Evolutionary conservation across 2,113 vertebrate genomes (phyloP), one percentile per base, ranked within the genome.

Genomic region (Phasianus colchicus): DNA sequence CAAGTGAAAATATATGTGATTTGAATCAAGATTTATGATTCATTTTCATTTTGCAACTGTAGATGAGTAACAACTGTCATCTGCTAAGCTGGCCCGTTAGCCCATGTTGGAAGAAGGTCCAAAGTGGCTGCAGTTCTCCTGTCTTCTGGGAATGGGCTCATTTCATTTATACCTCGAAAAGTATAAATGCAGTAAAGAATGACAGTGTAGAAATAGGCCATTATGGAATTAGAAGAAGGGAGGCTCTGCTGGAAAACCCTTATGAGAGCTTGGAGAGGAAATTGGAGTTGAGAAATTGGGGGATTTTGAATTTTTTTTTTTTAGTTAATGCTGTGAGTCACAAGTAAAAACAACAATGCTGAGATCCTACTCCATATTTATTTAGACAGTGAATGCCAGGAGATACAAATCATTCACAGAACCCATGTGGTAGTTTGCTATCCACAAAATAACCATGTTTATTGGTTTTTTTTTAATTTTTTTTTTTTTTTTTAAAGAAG

Each of bases 51-150:
- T 70, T 79, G 72, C 79, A 79, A 64, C 76, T 83, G 38, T 83
- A 90, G 89, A 57, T 92, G 69, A 64, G 67, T 78, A 61, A 54
- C 61, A 83, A 64, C 87, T 81, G n/a, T 50, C 22, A 77, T 92
- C 58, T 82, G 45, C 40, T 27, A 78, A 30, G 83, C 38, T 64
- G 60, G 19, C 45, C 78, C 61, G n/a, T 81, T 89, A 96, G 72
- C 45, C 69, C 55, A 72, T 48, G 45, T 50, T 80, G 74, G 72
- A 74, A 95, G 64, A 54, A 57, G 65, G n/a, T 58, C 57, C 58
- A 73, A 60, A 14, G 4, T 0, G 1, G 12, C 2, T 4, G 74
- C 58, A 75, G 4, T 65, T 86, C 60, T 77, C 54, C 0, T 0
- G 29, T 93, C 47, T 93, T 27, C 7, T 9, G 61, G 65, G 64